Conservation (phyloP, 2,888 invertebrate genomes). For the Nomada hirtipes region DNA sequence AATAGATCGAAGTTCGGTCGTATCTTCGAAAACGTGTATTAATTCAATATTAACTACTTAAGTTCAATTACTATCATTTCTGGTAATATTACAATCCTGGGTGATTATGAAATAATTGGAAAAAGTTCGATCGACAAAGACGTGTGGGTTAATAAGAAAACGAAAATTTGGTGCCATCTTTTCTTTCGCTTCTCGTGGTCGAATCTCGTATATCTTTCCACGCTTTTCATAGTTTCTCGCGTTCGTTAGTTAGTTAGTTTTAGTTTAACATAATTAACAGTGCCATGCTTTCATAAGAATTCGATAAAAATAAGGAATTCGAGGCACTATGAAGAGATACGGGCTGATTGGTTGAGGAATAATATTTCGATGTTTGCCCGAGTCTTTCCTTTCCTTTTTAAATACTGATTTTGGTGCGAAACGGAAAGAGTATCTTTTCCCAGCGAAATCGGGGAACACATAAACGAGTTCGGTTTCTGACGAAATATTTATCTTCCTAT, state of each 20-base stretch:
- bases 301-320: neutral
- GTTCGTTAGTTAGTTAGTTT: neutral
- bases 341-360: neutral
- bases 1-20: neutral
- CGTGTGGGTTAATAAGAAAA: neutral
- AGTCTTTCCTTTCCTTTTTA: neutral
- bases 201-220: too few species aligned
- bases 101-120: too few species aligned
- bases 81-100: too few species aligned
- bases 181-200: too few species aligned
- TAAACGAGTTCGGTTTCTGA: constrained; percentile 18
- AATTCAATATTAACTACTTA: neutral
- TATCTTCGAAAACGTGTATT: fast-evolving
- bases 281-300: neutral
- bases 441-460: constrained; percentile 10
- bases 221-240: too few species aligned
- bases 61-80: neutral
- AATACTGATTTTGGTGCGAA: neutral
- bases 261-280: too few species aligned
- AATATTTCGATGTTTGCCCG: neutral
- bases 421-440: neutral
- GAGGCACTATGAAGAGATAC: neutral
- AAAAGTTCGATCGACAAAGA: neutral
- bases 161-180: neutral
- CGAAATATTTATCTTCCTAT: constrained; percentile 50